Percentiles rank a stretch among this genome's conserved stretches.
Conservation (phyloP, 2,113 vertebrate genomes). For the Probosciger aterrimus region DNA sequence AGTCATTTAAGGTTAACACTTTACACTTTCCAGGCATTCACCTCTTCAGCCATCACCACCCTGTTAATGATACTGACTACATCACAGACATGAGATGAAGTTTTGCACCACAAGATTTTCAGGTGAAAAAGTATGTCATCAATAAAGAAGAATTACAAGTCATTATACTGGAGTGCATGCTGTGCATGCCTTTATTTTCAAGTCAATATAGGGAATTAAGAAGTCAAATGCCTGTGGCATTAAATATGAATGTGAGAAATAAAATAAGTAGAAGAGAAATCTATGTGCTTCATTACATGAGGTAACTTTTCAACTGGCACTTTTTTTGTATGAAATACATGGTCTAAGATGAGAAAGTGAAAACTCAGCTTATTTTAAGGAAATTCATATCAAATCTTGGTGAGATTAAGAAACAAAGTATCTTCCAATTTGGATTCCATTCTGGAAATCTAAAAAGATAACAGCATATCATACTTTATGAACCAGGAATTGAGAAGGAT, state of each 20-base stretch:
- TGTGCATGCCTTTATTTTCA: constrained; percentile 27
- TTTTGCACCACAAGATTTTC: constrained; percentile 2
- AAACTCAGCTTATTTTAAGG: neutral
- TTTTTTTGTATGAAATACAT: neutral
- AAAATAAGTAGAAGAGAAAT: constrained; percentile 62
- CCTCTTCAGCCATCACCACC: neutral
- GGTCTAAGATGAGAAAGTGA: neutral
- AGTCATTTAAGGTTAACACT: constrained; percentile 23
- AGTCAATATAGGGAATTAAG: constrained; percentile 61
- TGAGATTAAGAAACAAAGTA: neutral
- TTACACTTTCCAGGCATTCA: neutral
- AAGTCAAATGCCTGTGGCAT: constrained; percentile 59
- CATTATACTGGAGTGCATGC: constrained; percentile 28
- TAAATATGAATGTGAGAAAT: constrained; percentile 67
- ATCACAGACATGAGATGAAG: neutral
- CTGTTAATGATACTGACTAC: neutral
- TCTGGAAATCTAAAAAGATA: neutral
- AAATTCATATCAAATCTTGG: neutral
- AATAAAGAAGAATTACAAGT: constrained; percentile 43
- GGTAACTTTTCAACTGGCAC: constrained; percentile 28
- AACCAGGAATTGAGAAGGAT: neutral
- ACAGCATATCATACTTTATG: neutral
- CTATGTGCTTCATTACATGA: constrained; percentile 46
- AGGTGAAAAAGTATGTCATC: constrained; percentile 50
- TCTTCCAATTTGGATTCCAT: neutral